Base-by-base conservation (phyloP, 2,113 vertebrate genomes). In the Syngnathus scovelli region DNA sequence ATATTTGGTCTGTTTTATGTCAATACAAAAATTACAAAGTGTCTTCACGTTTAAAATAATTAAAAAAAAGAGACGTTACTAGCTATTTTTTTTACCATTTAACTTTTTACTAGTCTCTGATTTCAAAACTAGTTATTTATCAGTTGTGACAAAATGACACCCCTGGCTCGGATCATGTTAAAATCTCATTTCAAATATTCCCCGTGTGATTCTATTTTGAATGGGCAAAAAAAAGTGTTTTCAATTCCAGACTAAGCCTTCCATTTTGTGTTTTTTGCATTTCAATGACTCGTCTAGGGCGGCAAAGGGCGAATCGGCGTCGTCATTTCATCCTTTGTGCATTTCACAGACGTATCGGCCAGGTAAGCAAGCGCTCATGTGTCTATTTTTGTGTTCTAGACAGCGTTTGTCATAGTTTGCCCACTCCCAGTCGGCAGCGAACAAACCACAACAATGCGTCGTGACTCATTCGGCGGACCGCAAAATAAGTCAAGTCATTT, bases 251-350 rank as follows among this genome's bases (percentile, higher is more conserved):
- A 21, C 12, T 36, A n/a, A 19, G 56, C 15, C 43, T 44, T 6
- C 1, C 61, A 21, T 10, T 5, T 18, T 1, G 18, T 16, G 3
- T 36, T 41, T 36, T n/a, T n/a, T 12, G 12, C 33, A 19, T 49
- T 64, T 33, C 12, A 33, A 33, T 67, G 43, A 36, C 23, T 82
- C 66, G 44, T 76, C 72, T 38, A 98, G 95, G 95, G 95, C 2
- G 94, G 94, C 56, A 98, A 95, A 83, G 95, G 95, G 79, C 93
- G 95, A 73, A 94, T 97, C 5, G 96, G 96, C 0, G 94, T 98
- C 27, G 91, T 98, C 78, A 93, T 98, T 76, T 96, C 95, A 0
- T 98, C 95, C 0, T 98, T 97, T 73, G 95, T 98, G 87, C 91
- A 98, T 78, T 98, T 98, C 90, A 97, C 95, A 60, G 92, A 93